phyloP scores from a whole-genome alignment of 1,140 invertebrate genomes.

The Bradynema listronoti region DNA sequence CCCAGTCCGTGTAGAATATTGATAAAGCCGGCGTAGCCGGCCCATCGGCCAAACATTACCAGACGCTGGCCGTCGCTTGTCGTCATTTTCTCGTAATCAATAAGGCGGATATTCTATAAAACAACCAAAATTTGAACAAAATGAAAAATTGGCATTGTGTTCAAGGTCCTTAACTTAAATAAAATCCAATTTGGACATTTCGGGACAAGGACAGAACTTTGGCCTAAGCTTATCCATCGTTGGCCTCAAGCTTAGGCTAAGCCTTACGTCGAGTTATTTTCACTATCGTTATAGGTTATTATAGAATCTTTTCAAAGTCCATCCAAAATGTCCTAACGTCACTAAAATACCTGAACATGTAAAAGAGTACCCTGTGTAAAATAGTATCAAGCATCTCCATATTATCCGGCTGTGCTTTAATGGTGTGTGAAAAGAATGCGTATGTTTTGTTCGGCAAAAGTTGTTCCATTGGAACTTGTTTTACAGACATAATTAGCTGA shows the following conservation, averaged over 20 bases:
- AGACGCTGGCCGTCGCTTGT: conserved; percentile 79
- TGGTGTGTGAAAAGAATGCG: conserved; percentile 97
- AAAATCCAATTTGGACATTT: no score
- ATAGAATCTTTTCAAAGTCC: no score
- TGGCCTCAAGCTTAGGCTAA: no score
- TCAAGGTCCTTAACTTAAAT: no score
- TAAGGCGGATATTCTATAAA: conserved; percentile 74
- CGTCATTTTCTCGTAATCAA: conserved; percentile 94
- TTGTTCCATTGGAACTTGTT: conserved; percentile 87
- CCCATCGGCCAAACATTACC: conserved; percentile 94
- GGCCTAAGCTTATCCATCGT: no score
- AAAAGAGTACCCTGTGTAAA: conserved; percentile 83
- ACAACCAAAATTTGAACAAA: conserved; percentile 24
- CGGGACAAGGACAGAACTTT: no score
- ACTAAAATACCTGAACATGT: no score
- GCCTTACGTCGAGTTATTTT: no score
- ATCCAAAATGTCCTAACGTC: no score
- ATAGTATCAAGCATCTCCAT: conserved; percentile 94
- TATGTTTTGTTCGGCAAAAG: conserved; percentile 92
- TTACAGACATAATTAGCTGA: conserved; percentile 81
- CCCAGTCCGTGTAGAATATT: conserved; percentile 96
- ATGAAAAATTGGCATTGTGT: no score
- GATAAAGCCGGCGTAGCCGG: conserved; percentile 69
- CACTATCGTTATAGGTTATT: no score
- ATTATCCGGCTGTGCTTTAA: conserved; percentile 95